Evolutionary conservation across 2,797 vertebrate genomes (phyloP), one percentile per base, ranked within the genome.

Genomic region (Columba guinea): DNA sequence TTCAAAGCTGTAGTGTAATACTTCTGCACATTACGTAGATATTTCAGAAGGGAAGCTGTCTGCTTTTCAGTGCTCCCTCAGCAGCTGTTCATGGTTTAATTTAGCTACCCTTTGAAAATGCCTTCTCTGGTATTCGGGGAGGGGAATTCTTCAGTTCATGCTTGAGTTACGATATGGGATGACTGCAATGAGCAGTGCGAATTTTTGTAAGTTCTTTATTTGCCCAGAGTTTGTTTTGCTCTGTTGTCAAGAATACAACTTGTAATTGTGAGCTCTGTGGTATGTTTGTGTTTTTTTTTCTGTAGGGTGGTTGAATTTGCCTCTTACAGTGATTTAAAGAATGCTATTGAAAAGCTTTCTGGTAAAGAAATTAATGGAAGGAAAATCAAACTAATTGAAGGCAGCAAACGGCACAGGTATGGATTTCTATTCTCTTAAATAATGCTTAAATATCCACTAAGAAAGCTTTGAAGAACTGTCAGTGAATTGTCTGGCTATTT

Each of bases 301-400:
- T 4, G 0, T 69, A 98, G 99, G 97, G 99, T 99, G 95, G 99
- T 99, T 98, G 99, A 99, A 97, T 99, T 99, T 96, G 99, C 99
- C 97, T 99, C 99, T 98, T 98, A 99, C 74, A 99, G 99, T 97
- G 99, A 99, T 95, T 97, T 99, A 98, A 99, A 99, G 98, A 99
- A 99, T 95, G 99, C 99, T 81, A 98, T 99, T 88, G 99, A 99
- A 91, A 99, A 99, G 96, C 98, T 99, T 92, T 99, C 99, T 97
- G 99, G 99, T 95, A 99, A 99, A 96, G 99, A 99, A 98, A 99
- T 99, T 94, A 99, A 99, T 97, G 99, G 99, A 96, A 99, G 99
- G 96, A 99, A 99, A 98, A 99, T 99, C 74, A 99, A 99, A 97
- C 97, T 99, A 97, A 98, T 99, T 32, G 99, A 99, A 97, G 99